Percentiles rank a stretch among this genome's conserved stretches.
Conservation (phyloP, 2,113 vertebrate species). For the Turnix velox region DNA sequence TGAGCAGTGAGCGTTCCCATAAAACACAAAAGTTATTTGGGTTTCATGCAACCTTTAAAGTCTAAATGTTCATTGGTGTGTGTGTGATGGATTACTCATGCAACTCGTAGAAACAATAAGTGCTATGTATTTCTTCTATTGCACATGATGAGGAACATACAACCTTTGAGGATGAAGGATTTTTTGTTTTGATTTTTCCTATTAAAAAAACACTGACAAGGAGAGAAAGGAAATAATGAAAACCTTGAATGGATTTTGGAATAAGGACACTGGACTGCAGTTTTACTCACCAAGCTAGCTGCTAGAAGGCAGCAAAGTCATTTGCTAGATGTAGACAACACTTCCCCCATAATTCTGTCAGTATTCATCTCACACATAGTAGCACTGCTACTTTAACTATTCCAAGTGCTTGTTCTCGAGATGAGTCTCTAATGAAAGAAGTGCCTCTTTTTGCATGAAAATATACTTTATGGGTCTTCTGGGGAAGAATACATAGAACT, state of each 20-base stretch:
- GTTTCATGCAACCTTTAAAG: neutral
- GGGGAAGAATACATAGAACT: neutral
- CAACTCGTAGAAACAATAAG: neutral
- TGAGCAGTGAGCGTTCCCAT: neutral
- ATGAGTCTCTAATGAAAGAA: neutral
- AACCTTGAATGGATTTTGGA: neutral
- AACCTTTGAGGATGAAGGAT: neutral
- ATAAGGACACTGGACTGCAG: neutral
- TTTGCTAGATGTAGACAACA: neutral
- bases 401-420: neutral
- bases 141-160: neutral
- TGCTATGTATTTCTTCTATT: neutral
- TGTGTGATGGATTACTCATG: neutral
- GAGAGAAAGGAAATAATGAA: neutral
- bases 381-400: neutral
- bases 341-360: neutral
- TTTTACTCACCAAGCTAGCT: neutral
- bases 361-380: neutral
- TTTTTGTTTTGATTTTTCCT: neutral
- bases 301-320: neutral
- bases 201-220: neutral
- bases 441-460: neutral
- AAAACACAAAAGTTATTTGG: neutral
- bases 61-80: neutral
- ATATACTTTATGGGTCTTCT: neutral